phyloP scores from a whole-genome alignment of 2,113 vertebrate genomes.

The Tragelaphus imberbis region DNA sequence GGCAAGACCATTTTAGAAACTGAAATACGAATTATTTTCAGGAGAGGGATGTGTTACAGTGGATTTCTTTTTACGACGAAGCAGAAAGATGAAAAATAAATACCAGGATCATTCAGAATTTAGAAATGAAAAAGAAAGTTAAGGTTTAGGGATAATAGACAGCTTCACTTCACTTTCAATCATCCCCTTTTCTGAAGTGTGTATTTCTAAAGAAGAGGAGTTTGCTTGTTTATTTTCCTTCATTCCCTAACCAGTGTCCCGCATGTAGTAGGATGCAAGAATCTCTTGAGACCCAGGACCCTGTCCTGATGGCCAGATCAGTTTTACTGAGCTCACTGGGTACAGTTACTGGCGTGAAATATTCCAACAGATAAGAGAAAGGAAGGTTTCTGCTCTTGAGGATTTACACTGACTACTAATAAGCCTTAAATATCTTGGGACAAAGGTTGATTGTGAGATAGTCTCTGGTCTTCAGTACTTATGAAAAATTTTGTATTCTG shows the following conservation, averaged over 20 bases:
- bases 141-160: background rate
- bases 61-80: background rate
- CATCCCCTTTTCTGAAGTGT: background rate
- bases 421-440: background rate
- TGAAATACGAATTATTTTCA: background rate
- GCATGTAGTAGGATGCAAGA: background rate
- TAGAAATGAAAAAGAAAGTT: background rate
- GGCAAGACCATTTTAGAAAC: background rate
- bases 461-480: background rate
- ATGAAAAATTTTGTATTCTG: background rate
- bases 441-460: background rate
- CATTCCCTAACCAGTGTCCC: background rate
- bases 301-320: background rate
- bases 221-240: background rate
- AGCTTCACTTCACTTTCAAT: background rate
- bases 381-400: background rate
- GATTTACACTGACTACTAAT: background rate
- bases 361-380: background rate
- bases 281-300: background rate
- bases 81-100: background rate
- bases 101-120: background rate
- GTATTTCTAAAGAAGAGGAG: background rate
- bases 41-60: background rate
- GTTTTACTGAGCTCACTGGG: background rate
- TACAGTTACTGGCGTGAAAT: background rate